Base-by-base conservation (phyloP, 2,113 vertebrate species). In the Erythrocercus mccallii region DNA sequence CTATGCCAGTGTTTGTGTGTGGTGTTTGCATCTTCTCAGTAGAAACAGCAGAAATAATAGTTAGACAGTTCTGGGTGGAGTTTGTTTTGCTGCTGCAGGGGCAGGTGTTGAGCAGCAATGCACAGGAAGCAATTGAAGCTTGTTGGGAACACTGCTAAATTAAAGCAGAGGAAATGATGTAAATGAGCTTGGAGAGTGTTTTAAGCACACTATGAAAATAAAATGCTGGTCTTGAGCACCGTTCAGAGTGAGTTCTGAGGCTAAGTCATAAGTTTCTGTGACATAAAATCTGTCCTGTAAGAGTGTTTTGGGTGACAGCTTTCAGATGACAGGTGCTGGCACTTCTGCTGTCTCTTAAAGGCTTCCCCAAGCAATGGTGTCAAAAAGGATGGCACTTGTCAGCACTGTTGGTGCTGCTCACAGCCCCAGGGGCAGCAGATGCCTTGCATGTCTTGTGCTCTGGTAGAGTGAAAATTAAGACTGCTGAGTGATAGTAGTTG, bases 1-100 rank as follows among this genome's bases (percentile, higher is more conserved):
- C 51, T 60, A 2, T 44, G 48, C 17, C 7, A 0, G 8, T 17
- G 9, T 65, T 30, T 0, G 0, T 42, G 7, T 42, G 15, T 48
- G 37, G 5, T 42, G 40, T 72, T 81, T 48, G 19, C 13, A 1
- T 82, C 25, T 79, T 68, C n/a, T 85, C 28, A 3, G 1, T 30
- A 68, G 58, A 76, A 92, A 51, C 20, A 19, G n/a, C 14, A 70
- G 40, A 70, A 85, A 33, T 44, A 56, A 58, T 20, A n/a, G 19
- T 45, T 45, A 4, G 10, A 27, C 4, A 14, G 2, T 19, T 79
- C 14, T 80, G 81, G 31, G 42, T 30, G 85, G 54, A 28, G 47
- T 40, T 86, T 45, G 33, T 44, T 24, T 47, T 86, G 58, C 33
- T 85, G 40, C 54, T 60, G 53, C 19, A 62, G 50, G 65, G 61